Base-by-base conservation (phyloP, 2,888 invertebrate genomes). In the Lithophane semibrunnea region DNA sequence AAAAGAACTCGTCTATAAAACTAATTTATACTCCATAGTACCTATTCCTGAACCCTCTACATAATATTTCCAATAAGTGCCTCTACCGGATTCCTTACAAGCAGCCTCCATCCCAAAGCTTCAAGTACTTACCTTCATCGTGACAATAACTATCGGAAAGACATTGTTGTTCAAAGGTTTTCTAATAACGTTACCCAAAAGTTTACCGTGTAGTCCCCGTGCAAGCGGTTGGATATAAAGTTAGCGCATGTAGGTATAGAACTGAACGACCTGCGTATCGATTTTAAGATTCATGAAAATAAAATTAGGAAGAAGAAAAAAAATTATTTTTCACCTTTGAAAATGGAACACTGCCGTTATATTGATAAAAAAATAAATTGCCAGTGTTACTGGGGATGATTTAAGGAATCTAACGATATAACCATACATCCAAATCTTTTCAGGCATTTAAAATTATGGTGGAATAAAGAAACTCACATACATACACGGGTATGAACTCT, bases 111-210 rank as follows among this genome's bases (percentile, higher is more conserved):
- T 69, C 79, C 72, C 72, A 18, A 54, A 68, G 70, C 69, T 60
- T 61, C 82, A 52, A 71, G 79, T 82, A 63, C 82, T 82, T 77
- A 70, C 83, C 74, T 79, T 44, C 78, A 54, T 47, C 73, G 78
- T 60, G 83, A 82, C 82, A 83, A 83, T 83, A 83, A 83, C 83
- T 83, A 83, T 83, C 66, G 83, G 83, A 79, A 83, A 83, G 63
- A 64, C 79, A 83, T 79, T 83, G 79, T 75, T 75, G 79, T 79
- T 75, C 79, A 75, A 83, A 83, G 79, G 69, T 75, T 83, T 83
- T 83, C 73, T 83, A 80, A 83, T 83, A 83, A 80, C 76, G 56
- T 71, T 72, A 72, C 84, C 80, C 69, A 64, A 83, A 83, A 82
- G 56, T 82, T 83, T 83, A 16, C 83, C 83, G 67, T 65, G 44